Base-by-base conservation (phyloP, 2,113 vertebrate genomes). In the Spizaetus ornatus region DNA sequence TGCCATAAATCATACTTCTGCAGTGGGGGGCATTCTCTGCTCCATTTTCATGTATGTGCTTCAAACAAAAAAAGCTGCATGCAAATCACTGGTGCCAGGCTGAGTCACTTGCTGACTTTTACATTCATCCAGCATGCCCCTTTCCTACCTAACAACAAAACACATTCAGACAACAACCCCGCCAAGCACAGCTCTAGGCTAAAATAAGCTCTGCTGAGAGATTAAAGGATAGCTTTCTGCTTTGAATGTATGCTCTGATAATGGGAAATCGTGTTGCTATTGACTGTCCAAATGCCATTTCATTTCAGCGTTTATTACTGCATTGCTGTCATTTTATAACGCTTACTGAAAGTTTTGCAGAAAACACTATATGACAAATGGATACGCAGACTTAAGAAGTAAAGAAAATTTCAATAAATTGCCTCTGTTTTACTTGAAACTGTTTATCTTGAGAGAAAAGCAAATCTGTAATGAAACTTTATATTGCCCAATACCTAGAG, bases 161-260 rank as follows among this genome's bases (percentile, higher is more conserved):
- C 93, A 93, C 89, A 79, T 67, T 29, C 93, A 92, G 63, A 77
- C 65, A 94, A 85, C 96, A 86, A 58, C 87, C 82, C 89, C 15
- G 58, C 86, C 94, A 88, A 94, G 94, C 94, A 52, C 89, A 80
- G 94, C 91, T 96, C 79, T 0, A 47, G 82, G 93, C 95, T 96
- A 96, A 95, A 96, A 95, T 96, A 96, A 93, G 93, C 97, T 91
- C 82, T 70, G 79, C 71, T 47, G 26, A 52, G 87, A 95, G 93
- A 96, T 95, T 77, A 97, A 85, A 96, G 92, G 87, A 42, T 6
- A 94, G 90, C 53, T 80, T 93, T 96, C 70, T 94, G 87, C 84
- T 94, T 76, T 77, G 84, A 76, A 69, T 70, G 40, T 16, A 21
- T 31, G 79, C 82, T 95, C 80, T 72, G 69, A 92, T 86, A 90